Conservation (phyloP, 2,797 vertebrate genomes). For the Momotus momota region DNA sequence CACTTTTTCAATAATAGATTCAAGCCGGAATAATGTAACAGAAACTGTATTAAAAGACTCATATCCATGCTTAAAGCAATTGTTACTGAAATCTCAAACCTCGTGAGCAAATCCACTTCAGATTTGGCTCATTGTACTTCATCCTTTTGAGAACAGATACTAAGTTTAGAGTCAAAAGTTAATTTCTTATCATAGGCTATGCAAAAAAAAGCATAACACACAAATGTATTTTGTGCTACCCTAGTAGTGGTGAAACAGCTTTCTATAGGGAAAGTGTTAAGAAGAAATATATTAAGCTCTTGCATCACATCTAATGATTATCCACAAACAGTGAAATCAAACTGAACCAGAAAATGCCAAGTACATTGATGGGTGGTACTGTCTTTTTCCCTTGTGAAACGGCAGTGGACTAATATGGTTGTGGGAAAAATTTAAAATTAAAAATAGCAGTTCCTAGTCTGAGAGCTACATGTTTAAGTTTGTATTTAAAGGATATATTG, state of each 20-base stretch:
- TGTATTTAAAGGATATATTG: background rate
- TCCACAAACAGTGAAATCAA: background rate
- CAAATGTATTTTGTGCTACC: background rate
- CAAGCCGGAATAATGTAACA: background rate
- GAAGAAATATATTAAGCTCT: background rate
- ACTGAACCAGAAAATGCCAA: background rate
- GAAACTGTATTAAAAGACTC: background rate
- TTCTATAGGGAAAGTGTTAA: background rate
- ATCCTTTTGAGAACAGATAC: slow-evolving; percentile 6
- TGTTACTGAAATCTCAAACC: slow-evolving; percentile 15
- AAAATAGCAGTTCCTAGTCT: background rate
- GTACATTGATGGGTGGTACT: background rate
- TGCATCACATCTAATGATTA: background rate
- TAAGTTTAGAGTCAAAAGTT: background rate
- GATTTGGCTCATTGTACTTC: background rate
- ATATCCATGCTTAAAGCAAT: background rate
- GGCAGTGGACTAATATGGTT: background rate
- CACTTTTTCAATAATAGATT: background rate
- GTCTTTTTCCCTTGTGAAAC: background rate
- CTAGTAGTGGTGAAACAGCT: background rate
- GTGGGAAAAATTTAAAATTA: background rate
- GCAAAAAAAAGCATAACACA: background rate
- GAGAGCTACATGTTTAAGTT: background rate
- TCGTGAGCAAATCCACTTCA: background rate
- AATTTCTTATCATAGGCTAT: background rate